phyloP scores from a whole-genome alignment of 2,888 invertebrate genomes.

The Teleogryllus oceanicus region DNA sequence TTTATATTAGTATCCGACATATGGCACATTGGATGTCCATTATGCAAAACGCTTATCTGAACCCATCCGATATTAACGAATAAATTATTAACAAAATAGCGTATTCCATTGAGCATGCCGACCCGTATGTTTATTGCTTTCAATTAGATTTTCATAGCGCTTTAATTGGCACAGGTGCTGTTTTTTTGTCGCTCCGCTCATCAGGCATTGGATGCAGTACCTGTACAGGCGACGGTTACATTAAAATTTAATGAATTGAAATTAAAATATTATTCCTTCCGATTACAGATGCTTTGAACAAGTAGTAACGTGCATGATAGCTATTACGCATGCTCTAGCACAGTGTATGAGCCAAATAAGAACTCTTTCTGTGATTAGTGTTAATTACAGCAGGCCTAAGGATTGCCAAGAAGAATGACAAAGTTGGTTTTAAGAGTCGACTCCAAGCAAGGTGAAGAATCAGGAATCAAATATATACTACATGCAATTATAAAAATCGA shows the following conservation, averaged over 20 bases:
- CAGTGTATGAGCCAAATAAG: too few species aligned
- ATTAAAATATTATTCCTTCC: neutral
- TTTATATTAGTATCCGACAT: neutral
- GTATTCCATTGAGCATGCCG: neutral
- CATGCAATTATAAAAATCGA: too few species aligned
- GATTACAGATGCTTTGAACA: neutral
- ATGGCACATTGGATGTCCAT: conserved; percentile 7
- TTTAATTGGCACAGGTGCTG: conserved; percentile 18
- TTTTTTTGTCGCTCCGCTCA: neutral
- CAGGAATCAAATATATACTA: too few species aligned
- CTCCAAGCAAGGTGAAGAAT: too few species aligned
- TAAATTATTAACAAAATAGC: conserved; percentile 18
- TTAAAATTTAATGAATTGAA: neutral
- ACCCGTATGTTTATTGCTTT: neutral
- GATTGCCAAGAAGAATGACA: too few species aligned
- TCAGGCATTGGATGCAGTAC: neutral
- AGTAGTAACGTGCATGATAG: neutral
- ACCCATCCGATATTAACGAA: conserved; percentile 1
- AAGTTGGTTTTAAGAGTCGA: too few species aligned
- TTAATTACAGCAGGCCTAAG: too few species aligned
- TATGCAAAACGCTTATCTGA: conserved; percentile 18
- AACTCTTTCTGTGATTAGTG: too few species aligned
- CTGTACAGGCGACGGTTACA: neutral
- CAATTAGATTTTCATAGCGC: neutral
- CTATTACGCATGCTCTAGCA: too few species aligned